Evolutionary conservation across 2,888 invertebrate species (phyloP).

Genomic region (Drosophila multiciliata): DNA sequence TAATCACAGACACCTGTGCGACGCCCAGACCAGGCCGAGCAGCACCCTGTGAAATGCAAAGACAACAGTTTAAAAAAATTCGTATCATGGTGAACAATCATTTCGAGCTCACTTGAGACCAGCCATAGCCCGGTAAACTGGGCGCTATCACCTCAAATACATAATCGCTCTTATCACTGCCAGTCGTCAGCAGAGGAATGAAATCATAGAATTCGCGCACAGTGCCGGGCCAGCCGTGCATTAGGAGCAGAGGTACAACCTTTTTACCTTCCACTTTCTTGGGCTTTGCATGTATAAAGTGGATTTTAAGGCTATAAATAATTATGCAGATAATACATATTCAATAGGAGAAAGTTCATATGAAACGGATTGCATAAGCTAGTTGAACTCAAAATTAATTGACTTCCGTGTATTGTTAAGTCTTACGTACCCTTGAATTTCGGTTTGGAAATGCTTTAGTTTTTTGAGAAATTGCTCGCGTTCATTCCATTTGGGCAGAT

Average conservation of each 20-base stretch:
- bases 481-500: slow-evolving; percentile 88
- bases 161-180: slow-evolving; percentile 86
- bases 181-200: slow-evolving; percentile 88
- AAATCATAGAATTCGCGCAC: slow-evolving; percentile 92
- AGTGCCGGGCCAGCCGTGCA: slow-evolving; percentile 95
- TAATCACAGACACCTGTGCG: slow-evolving; percentile 86
- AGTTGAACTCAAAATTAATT: not conserved
- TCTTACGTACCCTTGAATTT: slow-evolving; percentile 87
- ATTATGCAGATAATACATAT: not conserved
- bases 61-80: not conserved
- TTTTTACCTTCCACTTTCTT: slow-evolving; percentile 85
- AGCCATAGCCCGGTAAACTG: slow-evolving; percentile 90
- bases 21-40: slow-evolving; percentile 81
- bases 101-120: slow-evolving; percentile 86
- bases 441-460: slow-evolving; percentile 90
- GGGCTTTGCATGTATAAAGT: slow-evolving; percentile 88
- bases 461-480: slow-evolving; percentile 90
- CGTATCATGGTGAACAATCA: not conserved
- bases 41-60: slow-evolving; percentile 60
- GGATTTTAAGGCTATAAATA: slow-evolving; percentile 86
- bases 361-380: not conserved
- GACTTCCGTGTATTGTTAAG: not conserved
- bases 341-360: not conserved
- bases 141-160: slow-evolving; percentile 90
- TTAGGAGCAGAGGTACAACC: slow-evolving; percentile 89